Evolutionary conservation across 1,140 invertebrate genomes (phyloP).

Genomic region (Oreohelix idahoensis): DNA sequence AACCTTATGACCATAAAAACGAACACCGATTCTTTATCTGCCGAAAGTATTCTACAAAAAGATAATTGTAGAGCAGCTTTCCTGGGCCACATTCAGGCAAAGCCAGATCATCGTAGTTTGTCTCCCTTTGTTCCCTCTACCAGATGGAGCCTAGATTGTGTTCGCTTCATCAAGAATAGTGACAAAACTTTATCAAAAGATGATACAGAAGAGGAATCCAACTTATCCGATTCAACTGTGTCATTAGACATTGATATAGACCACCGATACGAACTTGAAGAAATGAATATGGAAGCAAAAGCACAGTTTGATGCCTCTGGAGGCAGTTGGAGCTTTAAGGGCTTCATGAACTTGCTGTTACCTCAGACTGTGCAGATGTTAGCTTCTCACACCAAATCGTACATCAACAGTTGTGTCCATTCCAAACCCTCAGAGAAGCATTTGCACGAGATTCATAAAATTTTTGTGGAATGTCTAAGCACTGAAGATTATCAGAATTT

Average conservation of each 20-base stretch:
- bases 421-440: conserved; percentile 16
- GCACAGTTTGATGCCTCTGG: neutral
- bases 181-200: neutral
- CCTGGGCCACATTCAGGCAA: neutral
- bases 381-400: conserved; percentile 31
- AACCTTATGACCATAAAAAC: neutral
- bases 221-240: neutral
- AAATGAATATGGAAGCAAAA: neutral
- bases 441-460: neutral
- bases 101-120: neutral
- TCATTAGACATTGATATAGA: neutral
- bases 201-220: neutral
- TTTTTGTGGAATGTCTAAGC: neutral
- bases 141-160: neutral
- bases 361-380: conserved; percentile 14
- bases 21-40: neutral
- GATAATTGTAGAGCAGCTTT: neutral
- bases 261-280: neutral
- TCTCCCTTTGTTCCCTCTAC: neutral
- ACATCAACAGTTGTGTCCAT: conserved; percentile 22
- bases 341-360: conserved; percentile 14
- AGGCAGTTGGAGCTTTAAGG: neutral
- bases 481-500: conserved; percentile 13
- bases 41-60: neutral
- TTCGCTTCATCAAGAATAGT: neutral